Percentiles rank a stretch among this genome's conserved stretches.
These are phyloP conservation scores for Steromphala cineraria DNA, from an alignment of 2,888 invertebrate genomes.

Conservation along the genomic window DNA sequence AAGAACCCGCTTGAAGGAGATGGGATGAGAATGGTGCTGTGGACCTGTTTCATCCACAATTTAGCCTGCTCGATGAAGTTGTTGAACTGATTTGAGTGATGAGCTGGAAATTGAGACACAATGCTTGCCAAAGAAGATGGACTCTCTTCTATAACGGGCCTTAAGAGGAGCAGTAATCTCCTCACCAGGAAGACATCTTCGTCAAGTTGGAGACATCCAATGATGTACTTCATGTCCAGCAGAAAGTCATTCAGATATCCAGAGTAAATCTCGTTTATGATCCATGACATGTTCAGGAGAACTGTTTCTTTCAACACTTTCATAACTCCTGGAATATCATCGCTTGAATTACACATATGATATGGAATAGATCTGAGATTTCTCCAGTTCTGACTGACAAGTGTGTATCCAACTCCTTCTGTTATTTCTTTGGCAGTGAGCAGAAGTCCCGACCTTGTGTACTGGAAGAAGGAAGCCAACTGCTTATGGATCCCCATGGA, in stretches of 20 bases:
- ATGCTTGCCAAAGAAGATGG: slow-evolving; percentile 13
- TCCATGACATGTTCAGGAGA: slow-evolving; percentile 41
- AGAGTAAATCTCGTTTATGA: slow-evolving; percentile 40
- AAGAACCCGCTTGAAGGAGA: not conserved
- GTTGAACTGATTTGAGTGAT: slow-evolving; percentile 20
- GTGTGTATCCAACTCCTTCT: slow-evolving; percentile 29
- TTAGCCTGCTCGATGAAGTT: slow-evolving; percentile 38
- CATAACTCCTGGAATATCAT: slow-evolving; percentile 33
- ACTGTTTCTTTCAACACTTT: slow-evolving; percentile 35
- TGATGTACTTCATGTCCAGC: slow-evolving; percentile 30
- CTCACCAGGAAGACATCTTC: slow-evolving; percentile 34
- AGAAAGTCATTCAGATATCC: slow-evolving; percentile 30
- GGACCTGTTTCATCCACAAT: slow-evolving; percentile 41
- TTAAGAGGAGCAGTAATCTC: not conserved
- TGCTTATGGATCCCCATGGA: slow-evolving; percentile 30
- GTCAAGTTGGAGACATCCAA: slow-evolving; percentile 36
- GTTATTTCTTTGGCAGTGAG: slow-evolving; percentile 39
- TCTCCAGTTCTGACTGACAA: slow-evolving; percentile 38
- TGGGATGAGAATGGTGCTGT: slow-evolving; percentile 26
- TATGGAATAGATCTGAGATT: slow-evolving; percentile 41
- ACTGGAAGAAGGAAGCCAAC: slow-evolving; percentile 41
- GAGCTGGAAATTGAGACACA: slow-evolving; percentile 9
- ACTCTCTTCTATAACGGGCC: slow-evolving; percentile 9
- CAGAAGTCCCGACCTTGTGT: slow-evolving; percentile 35
- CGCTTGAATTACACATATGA: slow-evolving; percentile 37